Evolutionary conservation across 2,113 vertebrate genomes (phyloP).

Genomic region (Pan paniscus): DNA sequence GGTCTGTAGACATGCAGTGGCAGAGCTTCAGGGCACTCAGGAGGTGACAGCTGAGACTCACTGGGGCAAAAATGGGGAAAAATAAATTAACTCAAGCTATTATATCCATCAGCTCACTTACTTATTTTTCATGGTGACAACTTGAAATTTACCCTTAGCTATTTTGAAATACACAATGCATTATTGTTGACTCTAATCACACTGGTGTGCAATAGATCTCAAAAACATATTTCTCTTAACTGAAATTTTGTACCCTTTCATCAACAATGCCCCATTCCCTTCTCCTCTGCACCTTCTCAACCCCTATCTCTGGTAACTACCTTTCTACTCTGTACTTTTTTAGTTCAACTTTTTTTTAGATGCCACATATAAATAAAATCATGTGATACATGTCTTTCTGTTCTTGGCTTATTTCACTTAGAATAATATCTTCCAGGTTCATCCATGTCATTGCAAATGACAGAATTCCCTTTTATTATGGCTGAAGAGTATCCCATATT

Average conservation of each 20-base stretch:
- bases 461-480: background rate
- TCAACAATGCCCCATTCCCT: background rate
- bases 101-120: background rate
- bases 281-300: background rate
- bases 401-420: background rate
- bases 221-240: background rate
- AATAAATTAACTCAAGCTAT: background rate
- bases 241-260: background rate
- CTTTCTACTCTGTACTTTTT: background rate
- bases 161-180: background rate
- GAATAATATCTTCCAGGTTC: background rate
- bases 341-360: background rate
- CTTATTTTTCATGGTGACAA: background rate
- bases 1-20: background rate
- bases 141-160: background rate
- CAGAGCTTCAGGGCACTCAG: background rate
- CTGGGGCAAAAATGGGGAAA: background rate
- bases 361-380: background rate
- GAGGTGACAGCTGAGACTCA: background rate
- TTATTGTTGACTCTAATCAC: background rate
- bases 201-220: background rate
- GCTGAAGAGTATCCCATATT: background rate
- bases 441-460: background rate
- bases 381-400: background rate
- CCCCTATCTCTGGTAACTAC: background rate